Conservation (phyloP, 2,888 invertebrate species). For the Phyto melanocephala region DNA sequence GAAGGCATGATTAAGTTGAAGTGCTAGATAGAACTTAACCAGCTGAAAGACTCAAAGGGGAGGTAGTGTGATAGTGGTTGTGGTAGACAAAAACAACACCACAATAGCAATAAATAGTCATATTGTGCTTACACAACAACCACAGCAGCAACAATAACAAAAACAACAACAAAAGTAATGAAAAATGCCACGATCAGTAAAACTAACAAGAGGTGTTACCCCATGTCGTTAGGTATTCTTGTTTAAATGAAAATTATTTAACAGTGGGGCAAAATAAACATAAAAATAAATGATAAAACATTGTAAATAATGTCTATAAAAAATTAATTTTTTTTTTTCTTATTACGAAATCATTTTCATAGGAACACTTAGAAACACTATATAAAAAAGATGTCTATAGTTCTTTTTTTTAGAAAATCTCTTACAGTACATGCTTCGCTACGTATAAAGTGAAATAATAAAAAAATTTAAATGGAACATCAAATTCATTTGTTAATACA, state of each 20-base stretch:
- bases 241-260: conserved; percentile 59
- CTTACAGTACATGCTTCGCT: too few species aligned
- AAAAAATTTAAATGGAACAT: too few species aligned
- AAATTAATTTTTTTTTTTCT: too few species aligned
- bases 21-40: neutral
- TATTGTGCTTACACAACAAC: conserved; percentile 17
- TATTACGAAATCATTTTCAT: too few species aligned
- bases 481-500: too few species aligned
- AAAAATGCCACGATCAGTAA: conserved; percentile 73
- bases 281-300: too few species aligned
- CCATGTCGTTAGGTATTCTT: conserved; percentile 66
- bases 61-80: neutral
- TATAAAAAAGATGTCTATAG: too few species aligned
- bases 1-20: conserved; percentile 32
- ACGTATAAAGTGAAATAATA: too few species aligned
- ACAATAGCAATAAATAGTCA: conserved; percentile 41
- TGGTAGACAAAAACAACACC: conserved; percentile 11
- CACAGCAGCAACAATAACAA: conserved; percentile 17
- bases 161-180: conserved; percentile 21
- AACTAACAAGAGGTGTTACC: conserved; percentile 74
- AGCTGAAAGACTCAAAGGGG: neutral
- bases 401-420: too few species aligned
- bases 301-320: too few species aligned
- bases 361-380: too few species aligned
- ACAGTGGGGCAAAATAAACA: conserved; percentile 35